These are phyloP conservation scores for Dexiosoma caninum DNA, from an alignment of 2,888 invertebrate species.

Conservation along the genomic window DNA sequence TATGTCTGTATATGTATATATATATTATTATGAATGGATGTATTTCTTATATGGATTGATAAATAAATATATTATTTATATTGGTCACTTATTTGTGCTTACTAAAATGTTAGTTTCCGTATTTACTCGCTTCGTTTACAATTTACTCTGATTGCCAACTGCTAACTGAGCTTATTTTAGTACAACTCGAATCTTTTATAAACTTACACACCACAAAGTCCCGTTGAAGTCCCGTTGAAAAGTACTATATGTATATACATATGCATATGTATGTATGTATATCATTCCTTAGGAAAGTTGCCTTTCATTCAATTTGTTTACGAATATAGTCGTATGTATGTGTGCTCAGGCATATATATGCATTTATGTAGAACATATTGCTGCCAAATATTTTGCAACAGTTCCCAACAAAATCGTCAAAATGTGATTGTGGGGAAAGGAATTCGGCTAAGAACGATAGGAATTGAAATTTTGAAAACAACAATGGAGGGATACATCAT, in stretches of 20 bases:
- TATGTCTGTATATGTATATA: not conserved
- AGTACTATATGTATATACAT: slow-evolving; percentile 50
- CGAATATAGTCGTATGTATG: too few species aligned
- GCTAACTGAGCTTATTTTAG: slow-evolving; percentile 73
- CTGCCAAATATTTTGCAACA: not conserved
- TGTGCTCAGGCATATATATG: not conserved
- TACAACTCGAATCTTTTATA: slow-evolving; percentile 64
- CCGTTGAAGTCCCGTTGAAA: slow-evolving; percentile 51
- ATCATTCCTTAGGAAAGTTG: slow-evolving; percentile 24
- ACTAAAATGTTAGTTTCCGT: slow-evolving; percentile 31
- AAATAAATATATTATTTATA: slow-evolving; percentile 13
- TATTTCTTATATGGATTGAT: not conserved
- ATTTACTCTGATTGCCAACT: slow-evolving; percentile 73
- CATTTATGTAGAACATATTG: slow-evolving; percentile 2
- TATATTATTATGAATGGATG: not conserved
- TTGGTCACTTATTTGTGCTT: slow-evolving; percentile 15
- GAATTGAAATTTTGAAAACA: too few species aligned
- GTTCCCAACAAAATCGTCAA: too few species aligned
- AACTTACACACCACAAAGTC: slow-evolving; percentile 28
- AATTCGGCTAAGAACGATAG: too few species aligned
- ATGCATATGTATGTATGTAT: slow-evolving; percentile 12
- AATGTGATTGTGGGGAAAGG: too few species aligned
- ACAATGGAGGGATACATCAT: too few species aligned
- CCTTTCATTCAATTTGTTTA: slow-evolving; percentile 18
- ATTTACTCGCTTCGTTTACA: slow-evolving; percentile 66